A percentile compares a stretch with the other conserved stretches of the same genome.
Evolutionary conservation across 1,140 invertebrate species (phyloP).

Genomic region (Conus betulinus): DNA sequence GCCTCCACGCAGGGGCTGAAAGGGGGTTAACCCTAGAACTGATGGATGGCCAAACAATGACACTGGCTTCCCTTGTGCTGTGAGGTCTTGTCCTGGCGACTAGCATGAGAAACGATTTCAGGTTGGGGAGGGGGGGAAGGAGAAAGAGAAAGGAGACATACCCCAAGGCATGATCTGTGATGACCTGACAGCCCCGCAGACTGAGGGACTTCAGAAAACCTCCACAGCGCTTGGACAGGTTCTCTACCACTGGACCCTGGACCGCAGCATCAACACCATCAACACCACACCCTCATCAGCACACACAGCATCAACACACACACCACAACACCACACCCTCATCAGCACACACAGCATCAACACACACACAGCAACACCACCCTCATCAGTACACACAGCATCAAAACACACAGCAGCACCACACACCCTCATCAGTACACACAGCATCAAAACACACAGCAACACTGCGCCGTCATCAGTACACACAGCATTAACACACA

Average conservation of each 20-base stretch:
- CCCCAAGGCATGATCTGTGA: slow-evolving; percentile 94
- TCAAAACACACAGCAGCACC: not conserved
- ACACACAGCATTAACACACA: not conserved
- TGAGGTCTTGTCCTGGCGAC: too few species aligned
- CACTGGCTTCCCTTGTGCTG: too few species aligned
- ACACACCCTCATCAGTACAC: not conserved
- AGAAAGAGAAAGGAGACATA: slow-evolving; percentile 57
- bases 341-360: too few species aligned
- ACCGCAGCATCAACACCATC: not conserved
- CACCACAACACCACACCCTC: too few species aligned
- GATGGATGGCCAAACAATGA: too few species aligned
- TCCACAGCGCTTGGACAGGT: slow-evolving; percentile 96
- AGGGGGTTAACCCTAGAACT: too few species aligned
- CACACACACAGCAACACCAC: too few species aligned
- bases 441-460: not conserved
- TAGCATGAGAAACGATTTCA: too few species aligned
- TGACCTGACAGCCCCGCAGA: slow-evolving; percentile 95
- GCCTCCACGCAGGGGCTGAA: too few species aligned
- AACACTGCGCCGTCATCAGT: not conserved
- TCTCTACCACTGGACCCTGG: slow-evolving; percentile 97
- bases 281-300: too few species aligned
- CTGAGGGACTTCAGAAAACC: slow-evolving; percentile 97
- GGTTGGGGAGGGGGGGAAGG: not conserved
- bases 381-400: not conserved
- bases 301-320: too few species aligned